Conservation (phyloP, 2,113 vertebrate species). For the Bos javanicus region DNA sequence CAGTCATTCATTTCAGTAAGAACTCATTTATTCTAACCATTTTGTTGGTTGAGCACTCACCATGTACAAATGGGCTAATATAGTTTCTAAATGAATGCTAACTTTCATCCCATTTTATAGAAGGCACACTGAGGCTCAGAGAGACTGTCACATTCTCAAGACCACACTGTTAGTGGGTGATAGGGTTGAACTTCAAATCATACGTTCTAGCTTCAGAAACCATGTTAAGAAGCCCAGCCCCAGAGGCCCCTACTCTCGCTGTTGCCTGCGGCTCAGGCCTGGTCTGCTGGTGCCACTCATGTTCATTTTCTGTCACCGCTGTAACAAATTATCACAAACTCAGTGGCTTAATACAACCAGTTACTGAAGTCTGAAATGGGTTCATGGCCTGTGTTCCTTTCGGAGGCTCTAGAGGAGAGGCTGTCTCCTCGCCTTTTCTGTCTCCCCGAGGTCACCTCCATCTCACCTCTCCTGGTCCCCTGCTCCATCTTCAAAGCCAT, state of each 20-base stretch:
- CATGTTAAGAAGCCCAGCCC: background rate
- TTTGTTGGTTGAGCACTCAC: background rate
- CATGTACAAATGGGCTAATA: background rate
- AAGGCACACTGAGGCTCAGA: background rate
- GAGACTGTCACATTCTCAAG: background rate
- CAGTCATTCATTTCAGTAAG: background rate
- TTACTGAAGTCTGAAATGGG: too few species aligned
- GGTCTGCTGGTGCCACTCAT: rapidly evolving
- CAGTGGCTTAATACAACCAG: background rate
- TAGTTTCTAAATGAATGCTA: background rate
- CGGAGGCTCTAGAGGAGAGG: background rate
- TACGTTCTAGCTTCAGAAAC: background rate
- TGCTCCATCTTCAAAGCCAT: background rate
- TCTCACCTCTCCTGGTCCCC: rapidly evolving
- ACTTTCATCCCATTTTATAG: background rate
- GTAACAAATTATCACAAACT: background rate
- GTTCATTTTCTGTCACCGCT: background rate
- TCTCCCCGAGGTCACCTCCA: background rate
- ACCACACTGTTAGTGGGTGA: background rate
- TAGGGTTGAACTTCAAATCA: background rate
- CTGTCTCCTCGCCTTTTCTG: background rate
- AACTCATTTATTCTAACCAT: background rate
- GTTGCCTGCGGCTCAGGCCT: background rate
- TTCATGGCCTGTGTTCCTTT: background rate
- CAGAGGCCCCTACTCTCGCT: background rate